Evolutionary conservation across 2,797 vertebrate genomes (phyloP), one percentile per base, ranked within the genome.

Genomic region (Parotocinclus haroldoi): DNA sequence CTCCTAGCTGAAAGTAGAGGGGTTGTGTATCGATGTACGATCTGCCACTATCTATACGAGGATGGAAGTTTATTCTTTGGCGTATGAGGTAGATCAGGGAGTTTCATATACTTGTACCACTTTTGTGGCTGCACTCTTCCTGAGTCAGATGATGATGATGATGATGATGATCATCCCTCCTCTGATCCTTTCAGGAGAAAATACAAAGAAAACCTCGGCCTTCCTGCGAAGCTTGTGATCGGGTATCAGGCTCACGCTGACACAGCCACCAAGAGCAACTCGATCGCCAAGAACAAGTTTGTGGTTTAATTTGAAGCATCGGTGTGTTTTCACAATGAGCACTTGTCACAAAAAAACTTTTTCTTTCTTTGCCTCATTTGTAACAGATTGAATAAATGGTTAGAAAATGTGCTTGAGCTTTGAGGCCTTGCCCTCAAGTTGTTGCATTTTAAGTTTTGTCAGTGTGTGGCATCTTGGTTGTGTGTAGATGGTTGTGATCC

Each of bases 201-300:
- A 56, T 94, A 92, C 81, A 94, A 94, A 78, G 87, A 93, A 63
- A 82, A 72, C 52, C 81, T 94, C 37, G 91, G 91, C 12, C 84
- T 94, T 45, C 89, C 93, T 0, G 58, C 74, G 1, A 92, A 91
- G 72, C 83, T 91, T 14, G 72, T 87, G 63, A 94, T 94, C 7
- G 93, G 93, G 10, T 94, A 94, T 81, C 92, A 94, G 81, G 90
- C 91, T 13, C 93, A 94, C 0, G 88, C 90, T 0, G 93, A 94
- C 66, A 93, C 92, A 0, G 93, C 93, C 56, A 90, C 91, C 60
- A 93, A 94, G 79, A 94, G 93, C 9, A 77, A 83, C 58, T 91
- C 89, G 18, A 83, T 91, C 39, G 74, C 83, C 67, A 93, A 91
- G 80, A 92, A 89, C 75, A 93, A 92, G 70, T 93, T 93, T 87